These are phyloP conservation scores for Pterocles gutturalis DNA, from an alignment of 2,113 vertebrate genomes.

Conservation along the genomic window DNA sequence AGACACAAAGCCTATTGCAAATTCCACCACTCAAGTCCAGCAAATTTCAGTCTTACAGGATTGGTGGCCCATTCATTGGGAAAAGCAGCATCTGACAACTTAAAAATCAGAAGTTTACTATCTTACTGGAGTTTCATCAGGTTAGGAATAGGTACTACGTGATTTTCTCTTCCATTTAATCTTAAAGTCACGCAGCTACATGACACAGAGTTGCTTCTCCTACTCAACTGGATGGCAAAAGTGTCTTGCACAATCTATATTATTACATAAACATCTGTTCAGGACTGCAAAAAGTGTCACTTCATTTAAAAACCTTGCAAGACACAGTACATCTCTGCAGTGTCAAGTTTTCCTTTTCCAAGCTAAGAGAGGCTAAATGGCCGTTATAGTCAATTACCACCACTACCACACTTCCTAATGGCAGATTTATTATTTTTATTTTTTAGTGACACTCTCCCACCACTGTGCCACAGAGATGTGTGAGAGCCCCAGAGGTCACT, in stretches of 20 bases:
- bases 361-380: too few relatives aligned
- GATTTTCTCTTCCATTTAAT: not conserved
- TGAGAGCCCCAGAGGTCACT: not conserved
- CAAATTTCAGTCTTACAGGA: not conserved
- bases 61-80: not conserved
- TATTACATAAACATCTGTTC: not conserved
- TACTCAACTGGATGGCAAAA: not conserved
- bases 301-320: not conserved
- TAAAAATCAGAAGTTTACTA: not conserved
- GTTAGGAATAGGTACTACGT: not conserved
- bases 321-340: accelerated
- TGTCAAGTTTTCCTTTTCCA: not conserved
- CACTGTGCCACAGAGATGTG: too few relatives aligned
- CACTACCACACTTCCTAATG: not conserved
- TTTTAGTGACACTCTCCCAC: not conserved
- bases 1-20: not conserved
- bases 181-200: not conserved
- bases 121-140: not conserved
- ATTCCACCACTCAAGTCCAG: not conserved
- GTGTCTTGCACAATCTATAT: not conserved
- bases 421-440: not conserved
- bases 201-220: not conserved
- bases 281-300: not conserved
- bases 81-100: not conserved
- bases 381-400: accelerated